Percentiles rank a stretch among this genome's conserved stretches.
Conservation (phyloP, 2,888 invertebrate species). For the Lepidochitona cinerea region DNA sequence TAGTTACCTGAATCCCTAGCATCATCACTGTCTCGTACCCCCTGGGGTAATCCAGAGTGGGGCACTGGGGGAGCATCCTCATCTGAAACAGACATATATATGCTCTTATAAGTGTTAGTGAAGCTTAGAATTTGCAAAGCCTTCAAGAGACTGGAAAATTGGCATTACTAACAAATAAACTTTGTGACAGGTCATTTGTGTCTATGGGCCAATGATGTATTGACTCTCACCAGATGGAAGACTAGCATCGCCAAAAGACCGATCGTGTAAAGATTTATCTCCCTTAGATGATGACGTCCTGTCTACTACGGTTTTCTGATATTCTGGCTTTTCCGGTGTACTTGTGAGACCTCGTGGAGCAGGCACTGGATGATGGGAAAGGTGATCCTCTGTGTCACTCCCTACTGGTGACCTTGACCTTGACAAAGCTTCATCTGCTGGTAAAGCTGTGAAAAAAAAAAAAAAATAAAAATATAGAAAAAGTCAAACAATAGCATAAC, state of each 20-base stretch:
- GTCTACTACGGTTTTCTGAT: neutral
- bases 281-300: neutral
- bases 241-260: neutral
- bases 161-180: too few species aligned
- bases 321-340: neutral
- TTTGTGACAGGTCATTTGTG: too few species aligned
- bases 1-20: neutral
- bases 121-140: too few species aligned
- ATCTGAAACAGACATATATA: neutral
- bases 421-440: neutral
- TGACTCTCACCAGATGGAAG: neutral
- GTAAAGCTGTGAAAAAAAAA: neutral
- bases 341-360: neutral
- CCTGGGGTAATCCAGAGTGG: neutral
- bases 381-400: neutral
- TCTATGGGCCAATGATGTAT: too few species aligned
- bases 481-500: too few species aligned
- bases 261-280: neutral
- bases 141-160: too few species aligned
- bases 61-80: neutral
- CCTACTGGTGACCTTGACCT: neutral
- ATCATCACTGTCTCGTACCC: neutral
- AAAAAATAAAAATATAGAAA: neutral
- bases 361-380: neutral
- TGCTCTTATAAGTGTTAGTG: too few species aligned